These are phyloP conservation scores for Thelaira solivaga DNA, from an alignment of 2,888 invertebrate species.

Conservation along the genomic window DNA sequence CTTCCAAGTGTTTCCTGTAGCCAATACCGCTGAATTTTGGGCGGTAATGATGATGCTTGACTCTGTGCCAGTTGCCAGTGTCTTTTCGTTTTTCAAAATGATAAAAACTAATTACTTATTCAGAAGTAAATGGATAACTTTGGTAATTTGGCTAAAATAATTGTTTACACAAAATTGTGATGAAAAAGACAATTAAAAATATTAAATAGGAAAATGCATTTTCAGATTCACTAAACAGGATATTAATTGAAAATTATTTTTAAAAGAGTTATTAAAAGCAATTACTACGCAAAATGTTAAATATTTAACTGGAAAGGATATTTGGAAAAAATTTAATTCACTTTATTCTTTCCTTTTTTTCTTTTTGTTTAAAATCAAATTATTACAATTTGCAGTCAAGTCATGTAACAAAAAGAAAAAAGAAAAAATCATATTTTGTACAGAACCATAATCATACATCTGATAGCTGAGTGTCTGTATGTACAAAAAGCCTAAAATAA, in stretches of 20 bases:
- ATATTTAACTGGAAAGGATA: neutral
- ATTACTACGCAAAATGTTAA: neutral
- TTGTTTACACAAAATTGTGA: slow-evolving; percentile 28
- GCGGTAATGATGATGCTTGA: neutral
- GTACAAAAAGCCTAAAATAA: slow-evolving; percentile 39
- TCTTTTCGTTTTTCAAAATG: slow-evolving; percentile 9
- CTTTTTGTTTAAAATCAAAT: too few species aligned
- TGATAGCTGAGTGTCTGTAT: neutral
- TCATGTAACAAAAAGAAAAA: neutral
- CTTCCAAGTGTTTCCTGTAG: slow-evolving; percentile 32
- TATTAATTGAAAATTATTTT: slow-evolving; percentile 37
- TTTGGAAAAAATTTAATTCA: neutral
- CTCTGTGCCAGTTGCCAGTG: neutral
- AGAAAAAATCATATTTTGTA: slow-evolving; percentile 10
- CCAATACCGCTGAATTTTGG: neutral
- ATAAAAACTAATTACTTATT: slow-evolving; percentile 60
- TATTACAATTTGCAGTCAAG: too few species aligned
- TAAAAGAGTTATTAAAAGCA: slow-evolving; percentile 13
- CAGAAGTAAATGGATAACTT: slow-evolving; percentile 50
- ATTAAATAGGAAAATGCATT: slow-evolving; percentile 28
- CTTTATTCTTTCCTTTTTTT: too few species aligned
- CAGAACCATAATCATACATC: slow-evolving; percentile 15
- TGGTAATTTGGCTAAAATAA: slow-evolving; percentile 53
- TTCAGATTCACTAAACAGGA: slow-evolving; percentile 45
- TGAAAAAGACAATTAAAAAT: neutral